Conservation (phyloP, 2,113 vertebrate genomes). For the Agelaius tricolor region DNA sequence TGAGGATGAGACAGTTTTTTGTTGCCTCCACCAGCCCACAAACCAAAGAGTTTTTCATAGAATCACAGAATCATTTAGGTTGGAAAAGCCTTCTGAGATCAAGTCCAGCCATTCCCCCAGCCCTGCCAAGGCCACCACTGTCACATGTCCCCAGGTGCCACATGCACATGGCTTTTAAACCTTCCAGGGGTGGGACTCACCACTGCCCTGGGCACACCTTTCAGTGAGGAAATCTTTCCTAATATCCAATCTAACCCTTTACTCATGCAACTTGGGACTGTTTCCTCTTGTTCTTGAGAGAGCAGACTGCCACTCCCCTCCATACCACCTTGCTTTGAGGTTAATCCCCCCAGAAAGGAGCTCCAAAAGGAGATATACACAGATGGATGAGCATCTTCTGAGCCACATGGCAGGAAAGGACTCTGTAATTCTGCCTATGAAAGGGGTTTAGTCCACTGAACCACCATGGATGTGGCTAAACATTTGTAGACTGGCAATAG, state of each 20-base stretch:
- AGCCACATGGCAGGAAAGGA: rapidly evolving
- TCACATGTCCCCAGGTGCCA: not conserved
- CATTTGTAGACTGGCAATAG: not conserved
- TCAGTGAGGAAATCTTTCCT: not conserved
- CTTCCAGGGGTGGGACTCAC: too few species aligned
- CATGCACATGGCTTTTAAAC: not conserved
- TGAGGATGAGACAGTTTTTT: not conserved
- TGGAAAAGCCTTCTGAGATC: not conserved
- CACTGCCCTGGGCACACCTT: not conserved
- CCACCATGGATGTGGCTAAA: not conserved
- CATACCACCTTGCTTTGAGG: not conserved
- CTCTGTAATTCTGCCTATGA: not conserved
- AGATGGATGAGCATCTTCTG: not conserved
- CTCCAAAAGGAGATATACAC: not conserved
- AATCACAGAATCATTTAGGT: not conserved
- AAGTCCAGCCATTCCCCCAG: rapidly evolving
- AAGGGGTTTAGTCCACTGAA: not conserved
- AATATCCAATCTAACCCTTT: not conserved
- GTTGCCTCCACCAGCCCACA: not conserved
- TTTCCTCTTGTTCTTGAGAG: not conserved
- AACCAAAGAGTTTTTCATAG: not conserved
- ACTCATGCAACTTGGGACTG: rapidly evolving
- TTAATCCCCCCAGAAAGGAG: not conserved
- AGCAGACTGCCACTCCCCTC: not conserved
- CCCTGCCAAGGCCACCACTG: not conserved